Percentiles rank a stretch among this genome's conserved stretches.
These are phyloP conservation scores for Drosophila novamexicana DNA, from an alignment of 1,140 invertebrate genomes.

Conservation along the genomic window DNA sequence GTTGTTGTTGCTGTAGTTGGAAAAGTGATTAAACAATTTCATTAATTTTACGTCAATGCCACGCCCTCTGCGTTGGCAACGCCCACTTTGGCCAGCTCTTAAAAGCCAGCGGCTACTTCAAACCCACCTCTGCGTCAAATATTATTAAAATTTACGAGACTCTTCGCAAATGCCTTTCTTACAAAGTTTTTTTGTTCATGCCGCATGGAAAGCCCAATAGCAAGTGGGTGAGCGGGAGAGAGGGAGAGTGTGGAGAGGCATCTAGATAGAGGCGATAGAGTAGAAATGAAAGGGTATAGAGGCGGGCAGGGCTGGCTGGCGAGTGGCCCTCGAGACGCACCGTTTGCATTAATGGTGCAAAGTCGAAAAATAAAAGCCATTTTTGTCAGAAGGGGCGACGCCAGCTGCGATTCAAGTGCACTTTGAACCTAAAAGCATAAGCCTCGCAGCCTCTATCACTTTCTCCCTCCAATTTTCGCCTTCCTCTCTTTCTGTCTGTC, in stretches of 20 bases:
- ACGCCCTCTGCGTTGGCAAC: slow-evolving; percentile 3
- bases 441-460: slow-evolving; percentile 44
- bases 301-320: background rate
- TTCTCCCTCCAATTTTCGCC: background rate
- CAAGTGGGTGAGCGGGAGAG: no score
- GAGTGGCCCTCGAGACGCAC: slow-evolving; percentile 64
- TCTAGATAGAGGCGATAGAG: background rate
- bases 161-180: slow-evolving; percentile 51
- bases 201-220: background rate
- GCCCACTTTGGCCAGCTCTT: slow-evolving; percentile 11
- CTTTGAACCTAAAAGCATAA: slow-evolving; percentile 78
- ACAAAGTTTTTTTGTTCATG: slow-evolving; percentile 22
- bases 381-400: slow-evolving; percentile 28
- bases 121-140: slow-evolving; percentile 53
- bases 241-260: background rate
- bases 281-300: background rate
- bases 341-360: slow-evolving; percentile 70
- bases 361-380: slow-evolving; percentile 64
- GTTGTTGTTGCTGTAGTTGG: slow-evolving; percentile 21
- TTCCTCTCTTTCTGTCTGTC: background rate
- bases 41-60: slow-evolving; percentile 50
- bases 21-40: slow-evolving; percentile 70
- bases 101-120: slow-evolving; percentile 37
- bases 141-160: slow-evolving; percentile 72
- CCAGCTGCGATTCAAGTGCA: slow-evolving; percentile 71